A percentile compares a stretch with the other conserved stretches of the same genome.
These are phyloP conservation scores for Cylas formicarius DNA, from an alignment of 1,140 invertebrate genomes.

Conservation along the genomic window DNA sequence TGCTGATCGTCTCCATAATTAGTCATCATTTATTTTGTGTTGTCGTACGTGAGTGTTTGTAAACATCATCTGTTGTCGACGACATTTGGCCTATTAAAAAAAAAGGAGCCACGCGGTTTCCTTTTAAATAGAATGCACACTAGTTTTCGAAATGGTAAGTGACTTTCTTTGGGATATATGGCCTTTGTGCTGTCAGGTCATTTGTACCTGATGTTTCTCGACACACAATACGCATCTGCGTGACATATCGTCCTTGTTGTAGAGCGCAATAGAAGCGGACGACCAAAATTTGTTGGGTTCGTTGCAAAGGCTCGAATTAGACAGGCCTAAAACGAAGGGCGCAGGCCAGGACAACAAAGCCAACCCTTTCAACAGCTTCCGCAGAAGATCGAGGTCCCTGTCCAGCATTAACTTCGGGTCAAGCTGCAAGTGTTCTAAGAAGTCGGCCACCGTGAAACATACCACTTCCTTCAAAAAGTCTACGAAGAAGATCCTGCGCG, in stretches of 20 bases:
- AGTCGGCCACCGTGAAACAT: conserved; percentile 29
- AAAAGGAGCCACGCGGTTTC: too few relatives aligned
- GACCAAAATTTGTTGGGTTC: conserved; percentile 29
- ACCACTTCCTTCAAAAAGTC: conserved; percentile 36
- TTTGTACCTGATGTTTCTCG: conserved; percentile 22
- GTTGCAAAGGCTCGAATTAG: conserved; percentile 37
- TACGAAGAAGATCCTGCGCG: conserved; percentile 34
- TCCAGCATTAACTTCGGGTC: conserved; percentile 35
- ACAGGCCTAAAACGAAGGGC: conserved; percentile 19
- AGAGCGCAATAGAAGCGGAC: conserved; percentile 35
- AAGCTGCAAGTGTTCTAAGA: conserved; percentile 32
- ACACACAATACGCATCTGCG: too few relatives aligned
- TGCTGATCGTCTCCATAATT: too few relatives aligned
- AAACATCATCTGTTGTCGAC: too few relatives aligned
- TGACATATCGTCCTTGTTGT: conserved; percentile 22
- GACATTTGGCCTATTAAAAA: too few relatives aligned
- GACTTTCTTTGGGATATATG: conserved; percentile 5
- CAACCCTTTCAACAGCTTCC: conserved; percentile 36
- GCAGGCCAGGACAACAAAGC: conserved; percentile 6
- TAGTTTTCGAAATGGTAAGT: conserved; percentile 12
- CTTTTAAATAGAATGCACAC: conserved; percentile 16
- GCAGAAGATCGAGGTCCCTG: conserved; percentile 36
- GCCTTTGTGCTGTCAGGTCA: conserved; percentile 21
- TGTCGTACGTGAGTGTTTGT: too few relatives aligned
- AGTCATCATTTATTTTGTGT: too few relatives aligned